Evolutionary conservation across 2,113 vertebrate species (phyloP).

Genomic region (Cinclus mexicanus): DNA sequence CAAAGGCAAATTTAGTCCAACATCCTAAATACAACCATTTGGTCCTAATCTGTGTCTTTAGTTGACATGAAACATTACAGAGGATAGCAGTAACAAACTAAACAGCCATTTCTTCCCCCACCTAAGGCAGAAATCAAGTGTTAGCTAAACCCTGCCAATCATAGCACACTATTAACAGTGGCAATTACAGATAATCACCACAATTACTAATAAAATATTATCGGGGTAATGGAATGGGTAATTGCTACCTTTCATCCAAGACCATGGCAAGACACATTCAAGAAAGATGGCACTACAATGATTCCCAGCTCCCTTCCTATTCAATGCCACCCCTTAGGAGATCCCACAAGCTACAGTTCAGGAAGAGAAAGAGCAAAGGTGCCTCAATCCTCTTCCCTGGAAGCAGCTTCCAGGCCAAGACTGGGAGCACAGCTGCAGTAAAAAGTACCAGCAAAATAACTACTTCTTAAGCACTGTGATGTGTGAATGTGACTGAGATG

Average conservation of each 20-base stretch:
- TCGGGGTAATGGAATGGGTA: background rate
- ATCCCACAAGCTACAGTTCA: background rate
- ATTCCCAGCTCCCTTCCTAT: background rate
- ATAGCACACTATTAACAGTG: background rate
- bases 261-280: background rate
- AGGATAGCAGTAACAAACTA: background rate
- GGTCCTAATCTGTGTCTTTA: background rate
- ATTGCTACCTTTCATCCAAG: background rate
- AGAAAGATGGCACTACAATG: background rate
- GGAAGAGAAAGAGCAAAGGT: background rate
- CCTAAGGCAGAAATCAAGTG: background rate
- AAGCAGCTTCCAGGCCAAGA: background rate
- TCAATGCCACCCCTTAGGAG: fast-evolving
- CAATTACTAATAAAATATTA: conserved; percentile 31
- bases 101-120: background rate
- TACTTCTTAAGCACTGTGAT: background rate
- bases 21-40: background rate
- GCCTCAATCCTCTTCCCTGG: background rate
- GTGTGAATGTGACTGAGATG: background rate
- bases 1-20: background rate
- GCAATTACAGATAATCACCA: conserved; percentile 16
- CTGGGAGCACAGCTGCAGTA: background rate
- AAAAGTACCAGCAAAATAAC: background rate
- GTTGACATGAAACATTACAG: background rate
- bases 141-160: background rate